phyloP scores from a whole-genome alignment of 2,113 vertebrate genomes.

The Cryptomyrus ogoouensis region DNA sequence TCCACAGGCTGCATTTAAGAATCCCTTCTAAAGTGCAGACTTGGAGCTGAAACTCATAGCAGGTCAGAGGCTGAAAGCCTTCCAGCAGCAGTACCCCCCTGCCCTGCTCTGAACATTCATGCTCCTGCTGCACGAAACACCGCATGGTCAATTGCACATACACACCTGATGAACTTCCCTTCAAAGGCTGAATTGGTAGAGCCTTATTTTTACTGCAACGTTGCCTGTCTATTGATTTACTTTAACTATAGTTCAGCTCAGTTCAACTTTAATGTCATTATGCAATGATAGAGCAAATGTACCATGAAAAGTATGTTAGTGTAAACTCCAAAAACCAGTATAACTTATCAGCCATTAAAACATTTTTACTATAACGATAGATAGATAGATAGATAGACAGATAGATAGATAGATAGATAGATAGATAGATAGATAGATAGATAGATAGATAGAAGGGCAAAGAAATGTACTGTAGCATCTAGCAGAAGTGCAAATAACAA shows the following conservation, averaged over 20 bases:
- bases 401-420: too few relatives aligned
- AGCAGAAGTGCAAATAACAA: neutral
- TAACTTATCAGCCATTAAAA: neutral
- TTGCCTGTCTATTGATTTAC: neutral
- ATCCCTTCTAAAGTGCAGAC: conserved; percentile 32
- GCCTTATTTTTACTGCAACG: neutral
- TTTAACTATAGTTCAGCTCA: neutral
- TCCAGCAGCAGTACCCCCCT: conserved; percentile 32
- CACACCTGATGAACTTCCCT: neutral
- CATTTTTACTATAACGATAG: neutral
- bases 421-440: too few relatives aligned
- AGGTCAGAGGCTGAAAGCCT: conserved; percentile 41
- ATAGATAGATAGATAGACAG: neutral
- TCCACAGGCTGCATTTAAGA: conserved; percentile 58
- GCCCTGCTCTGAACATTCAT: conserved; percentile 20
- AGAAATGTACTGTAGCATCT: neutral
- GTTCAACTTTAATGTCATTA: neutral
- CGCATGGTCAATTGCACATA: neutral
- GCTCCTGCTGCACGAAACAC: conserved; percentile 32
- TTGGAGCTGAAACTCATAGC: conserved; percentile 55
- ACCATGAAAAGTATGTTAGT: neutral
- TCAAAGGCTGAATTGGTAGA: neutral
- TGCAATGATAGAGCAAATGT: neutral
- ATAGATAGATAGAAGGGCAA: neutral
- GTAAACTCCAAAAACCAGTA: neutral